Conservation (phyloP, 2,797 vertebrate species). For the Leptatherina wallacei region DNA sequence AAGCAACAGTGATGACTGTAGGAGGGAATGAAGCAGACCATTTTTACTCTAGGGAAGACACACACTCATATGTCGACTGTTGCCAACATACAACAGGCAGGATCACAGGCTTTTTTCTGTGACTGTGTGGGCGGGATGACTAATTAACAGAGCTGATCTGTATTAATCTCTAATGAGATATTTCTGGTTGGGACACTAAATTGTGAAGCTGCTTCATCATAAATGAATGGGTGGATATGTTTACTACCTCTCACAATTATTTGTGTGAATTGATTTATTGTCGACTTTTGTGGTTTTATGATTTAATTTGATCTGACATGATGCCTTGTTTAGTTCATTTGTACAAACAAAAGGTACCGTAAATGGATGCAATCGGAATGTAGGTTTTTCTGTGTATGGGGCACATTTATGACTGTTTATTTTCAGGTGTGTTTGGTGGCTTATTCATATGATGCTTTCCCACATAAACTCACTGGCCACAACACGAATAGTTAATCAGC, state of each 20-base stretch:
- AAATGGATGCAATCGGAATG: conserved; percentile 26
- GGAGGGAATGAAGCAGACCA: conserved; percentile 31
- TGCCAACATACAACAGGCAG: conserved; percentile 31
- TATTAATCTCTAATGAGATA: conserved; percentile 72
- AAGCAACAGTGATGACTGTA: conserved; percentile 22
- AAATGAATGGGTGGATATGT: conserved; percentile 58
- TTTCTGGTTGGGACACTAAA: conserved; percentile 54
- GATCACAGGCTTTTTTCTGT: conserved; percentile 60
- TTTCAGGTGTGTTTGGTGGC: conserved; percentile 1
- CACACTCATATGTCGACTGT: neutral
- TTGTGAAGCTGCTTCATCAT: conserved; percentile 46
- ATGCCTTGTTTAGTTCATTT: conserved; percentile 3
- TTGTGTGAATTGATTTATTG: conserved; percentile 45
- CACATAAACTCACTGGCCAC: neutral
- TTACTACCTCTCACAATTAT: conserved; percentile 54
- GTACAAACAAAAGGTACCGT: conserved; percentile 2
- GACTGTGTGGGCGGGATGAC: conserved; percentile 49
- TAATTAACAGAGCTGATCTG: conserved; percentile 75
- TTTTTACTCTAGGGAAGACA: conserved; percentile 16
- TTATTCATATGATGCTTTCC: conserved; percentile 12
- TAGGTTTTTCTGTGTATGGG: conserved; percentile 4
- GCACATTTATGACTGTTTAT: conserved; percentile 3
- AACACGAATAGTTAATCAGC: conserved; percentile 4
- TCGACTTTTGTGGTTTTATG: conserved; percentile 39
- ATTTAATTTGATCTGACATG: conserved; percentile 35